phyloP scores from a whole-genome alignment of 2,888 invertebrate species.

The Nomada ferruginata region DNA sequence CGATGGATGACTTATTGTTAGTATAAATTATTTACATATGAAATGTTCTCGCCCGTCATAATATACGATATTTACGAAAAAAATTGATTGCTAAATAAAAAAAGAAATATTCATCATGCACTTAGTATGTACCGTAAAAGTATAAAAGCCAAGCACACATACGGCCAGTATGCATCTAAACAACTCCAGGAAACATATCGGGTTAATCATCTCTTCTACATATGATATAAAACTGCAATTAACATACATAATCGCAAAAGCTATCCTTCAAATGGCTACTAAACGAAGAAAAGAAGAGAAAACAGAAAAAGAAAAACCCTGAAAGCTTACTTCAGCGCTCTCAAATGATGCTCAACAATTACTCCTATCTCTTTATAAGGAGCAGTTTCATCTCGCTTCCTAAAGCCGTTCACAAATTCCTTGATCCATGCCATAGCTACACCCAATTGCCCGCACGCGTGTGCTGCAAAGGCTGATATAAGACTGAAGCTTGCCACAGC shows the following conservation, averaged over 20 bases:
- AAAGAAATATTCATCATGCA: no score
- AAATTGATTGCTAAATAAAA: no score
- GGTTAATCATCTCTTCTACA: constrained; percentile 72
- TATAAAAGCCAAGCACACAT: constrained; percentile 29
- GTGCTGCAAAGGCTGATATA: constrained; percentile 62
- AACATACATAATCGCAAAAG: not conserved
- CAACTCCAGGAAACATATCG: constrained; percentile 76
- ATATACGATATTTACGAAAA: no score
- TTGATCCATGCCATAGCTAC: constrained; percentile 59
- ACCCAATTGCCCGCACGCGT: constrained; percentile 70
- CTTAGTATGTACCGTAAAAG: no score
- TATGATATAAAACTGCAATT: constrained; percentile 73
- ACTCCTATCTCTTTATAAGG: constrained; percentile 22
- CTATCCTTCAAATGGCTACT: no score
- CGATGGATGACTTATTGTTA: no score
- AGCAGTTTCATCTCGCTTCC: not conserved
- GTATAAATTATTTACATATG: no score
- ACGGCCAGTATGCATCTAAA: constrained; percentile 74
- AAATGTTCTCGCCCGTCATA: no score
- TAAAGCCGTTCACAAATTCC: constrained; percentile 41
- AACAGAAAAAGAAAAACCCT: not conserved
- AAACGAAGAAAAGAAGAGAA: no score
- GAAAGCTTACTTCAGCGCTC: constrained; percentile 43
- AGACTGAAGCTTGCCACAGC: constrained; percentile 55
- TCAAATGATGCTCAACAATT: constrained; percentile 66